Conservation (phyloP, 2,888 invertebrate genomes). For the Sialis lutaria region DNA sequence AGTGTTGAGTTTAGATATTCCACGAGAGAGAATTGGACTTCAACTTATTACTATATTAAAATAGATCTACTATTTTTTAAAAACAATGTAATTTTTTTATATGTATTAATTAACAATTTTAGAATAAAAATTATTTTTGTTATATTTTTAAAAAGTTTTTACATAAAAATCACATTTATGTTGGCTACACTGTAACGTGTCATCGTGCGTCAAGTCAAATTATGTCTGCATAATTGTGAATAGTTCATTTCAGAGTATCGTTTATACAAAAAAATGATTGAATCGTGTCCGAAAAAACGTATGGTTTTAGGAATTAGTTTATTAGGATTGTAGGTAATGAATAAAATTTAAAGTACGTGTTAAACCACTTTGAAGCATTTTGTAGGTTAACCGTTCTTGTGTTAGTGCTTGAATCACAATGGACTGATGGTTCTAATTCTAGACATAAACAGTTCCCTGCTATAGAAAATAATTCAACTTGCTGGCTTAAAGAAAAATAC, state of each 20-base stretch:
- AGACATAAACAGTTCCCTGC: conserved; percentile 43
- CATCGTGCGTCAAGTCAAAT: background rate
- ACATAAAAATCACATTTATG: too few relatives aligned
- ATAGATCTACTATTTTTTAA: too few relatives aligned
- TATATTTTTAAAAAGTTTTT: too few relatives aligned
- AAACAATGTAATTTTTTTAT: too few relatives aligned
- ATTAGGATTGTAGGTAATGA: conserved; percentile 49
- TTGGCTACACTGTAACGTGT: too few relatives aligned
- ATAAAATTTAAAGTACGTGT: conserved; percentile 3
- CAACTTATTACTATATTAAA: conserved; percentile 7
- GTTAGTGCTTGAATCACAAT: conserved; percentile 63
- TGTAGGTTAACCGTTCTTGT: conserved; percentile 64
- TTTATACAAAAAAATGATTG: conserved; percentile 42
- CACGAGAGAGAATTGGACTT: conserved; percentile 32
- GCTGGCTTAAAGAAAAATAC: conserved; percentile 55
- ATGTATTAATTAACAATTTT: too few relatives aligned
- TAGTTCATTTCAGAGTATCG: background rate
- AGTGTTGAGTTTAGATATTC: conserved; percentile 37
- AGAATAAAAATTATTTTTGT: too few relatives aligned
- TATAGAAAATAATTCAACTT: conserved; percentile 62
- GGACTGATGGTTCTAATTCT: conserved; percentile 35
- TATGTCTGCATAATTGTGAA: background rate
- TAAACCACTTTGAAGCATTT: conserved; percentile 13
- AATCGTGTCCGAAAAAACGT: conserved; percentile 67
- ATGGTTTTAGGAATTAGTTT: conserved; percentile 64